These are phyloP conservation scores for Podarcis muralis DNA, from an alignment of 2,113 vertebrate genomes.

Conservation along the genomic window DNA sequence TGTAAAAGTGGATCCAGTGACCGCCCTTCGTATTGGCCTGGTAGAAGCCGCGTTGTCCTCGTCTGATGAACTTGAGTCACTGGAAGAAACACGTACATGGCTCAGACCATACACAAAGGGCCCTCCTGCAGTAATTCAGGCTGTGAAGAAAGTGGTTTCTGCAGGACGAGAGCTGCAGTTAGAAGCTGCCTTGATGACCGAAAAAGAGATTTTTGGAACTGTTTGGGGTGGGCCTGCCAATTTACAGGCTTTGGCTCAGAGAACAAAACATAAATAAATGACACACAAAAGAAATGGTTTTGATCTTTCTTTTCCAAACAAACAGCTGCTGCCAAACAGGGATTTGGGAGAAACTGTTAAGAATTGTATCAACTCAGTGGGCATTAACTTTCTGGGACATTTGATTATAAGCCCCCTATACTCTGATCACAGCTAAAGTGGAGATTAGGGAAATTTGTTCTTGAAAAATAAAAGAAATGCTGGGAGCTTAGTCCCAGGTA, in stretches of 20 bases:
- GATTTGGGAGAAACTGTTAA: background rate
- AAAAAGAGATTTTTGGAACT: slow-evolving; percentile 87
- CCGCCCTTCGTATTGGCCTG: slow-evolving; percentile 82
- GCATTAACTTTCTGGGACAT: background rate
- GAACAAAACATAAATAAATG: slow-evolving; percentile 84
- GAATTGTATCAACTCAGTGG: slow-evolving; percentile 18
- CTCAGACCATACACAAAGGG: slow-evolving; percentile 78
- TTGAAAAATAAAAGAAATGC: slow-evolving; percentile 42
- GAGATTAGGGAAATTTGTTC: slow-evolving; percentile 42
- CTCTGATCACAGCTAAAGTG: slow-evolving; percentile 42
- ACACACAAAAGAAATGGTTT: background rate
- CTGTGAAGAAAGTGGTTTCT: slow-evolving; percentile 84
- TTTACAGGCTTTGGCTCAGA: slow-evolving; percentile 81
- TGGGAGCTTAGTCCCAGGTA: background rate
- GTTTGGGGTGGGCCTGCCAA: slow-evolving; percentile 92
- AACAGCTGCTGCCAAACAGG: slow-evolving; percentile 21
- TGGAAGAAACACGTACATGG: slow-evolving; percentile 82
- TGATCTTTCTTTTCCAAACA: slow-evolving; percentile 15
- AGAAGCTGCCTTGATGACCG: slow-evolving; percentile 83
- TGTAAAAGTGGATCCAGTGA: slow-evolving; percentile 72
- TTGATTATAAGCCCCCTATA: background rate
- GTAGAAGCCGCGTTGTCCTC: slow-evolving; percentile 75
- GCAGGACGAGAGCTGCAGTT: slow-evolving; percentile 85
- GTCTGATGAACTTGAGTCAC: background rate
- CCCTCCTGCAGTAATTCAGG: slow-evolving; percentile 80